Evolutionary conservation across 2,797 vertebrate genomes (phyloP), one percentile per base, ranked within the genome.

Genomic region (Tragelaphus eurycerus): DNA sequence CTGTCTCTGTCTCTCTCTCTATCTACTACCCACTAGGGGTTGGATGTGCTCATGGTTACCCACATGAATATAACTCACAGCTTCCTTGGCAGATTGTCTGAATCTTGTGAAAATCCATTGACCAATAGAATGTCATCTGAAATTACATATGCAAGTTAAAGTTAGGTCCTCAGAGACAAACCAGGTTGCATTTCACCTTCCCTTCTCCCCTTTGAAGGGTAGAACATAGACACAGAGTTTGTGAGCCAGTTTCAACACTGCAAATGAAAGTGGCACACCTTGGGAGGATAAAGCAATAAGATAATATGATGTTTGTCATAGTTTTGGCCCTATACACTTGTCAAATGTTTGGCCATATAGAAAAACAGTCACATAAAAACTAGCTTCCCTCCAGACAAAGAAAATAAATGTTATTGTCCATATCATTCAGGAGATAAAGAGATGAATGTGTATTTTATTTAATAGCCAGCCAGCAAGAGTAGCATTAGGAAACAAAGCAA

Each of bases 401-500:
- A 78, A 82, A 90, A 74, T 62, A 74, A 67, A 34, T 79, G 43
- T 93, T 57, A 93, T 64, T 78, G 34, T 96, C 88, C 10, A 48
- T 90, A 84, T 50, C 81, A 92, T 87, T 89, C 85, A 62, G 84
- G 89, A 97, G 31, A 78, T 81, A 88, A 93, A 93, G 89, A 84
- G 92, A 60, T 95, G 86, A 92, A 71, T 71, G 52, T 57, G 19
- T 64, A 67, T 95, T 92, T 93, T 93, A 90, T 92, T 96, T 95
- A 96, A 96, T 87, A 96, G 57, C 29, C 34, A 90, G 17, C 23
- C 19, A 59, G 74, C 76, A 96, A 96, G 97, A 97, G 87, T 95
- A 97, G 38, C 21, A 84, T 95, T 64, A 89, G n/a, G 34, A 71
- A 87, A 95, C 23, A 50, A 25, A 87, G 15, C n/a, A 90, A 60